A percentile compares a stretch with the other conserved stretches of the same genome.
Conservation (phyloP, 2,797 vertebrate genomes). For the Pelochelys cantorii region DNA sequence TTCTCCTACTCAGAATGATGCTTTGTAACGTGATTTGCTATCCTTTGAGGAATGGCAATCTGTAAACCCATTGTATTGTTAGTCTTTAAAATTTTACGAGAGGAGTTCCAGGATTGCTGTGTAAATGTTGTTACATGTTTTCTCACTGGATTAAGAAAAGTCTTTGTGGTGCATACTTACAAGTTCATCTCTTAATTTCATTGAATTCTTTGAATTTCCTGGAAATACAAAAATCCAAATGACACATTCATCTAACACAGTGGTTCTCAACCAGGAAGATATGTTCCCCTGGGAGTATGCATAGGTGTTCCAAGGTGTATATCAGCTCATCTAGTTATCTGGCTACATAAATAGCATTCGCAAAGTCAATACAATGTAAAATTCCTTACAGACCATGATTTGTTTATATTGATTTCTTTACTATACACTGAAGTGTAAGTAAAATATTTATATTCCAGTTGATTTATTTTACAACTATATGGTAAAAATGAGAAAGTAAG, state of each 20-base stretch:
- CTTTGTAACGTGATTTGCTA: neutral
- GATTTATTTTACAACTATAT: too few species aligned
- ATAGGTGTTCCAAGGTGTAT: too few species aligned
- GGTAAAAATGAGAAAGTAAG: too few species aligned
- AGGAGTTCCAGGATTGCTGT: neutral
- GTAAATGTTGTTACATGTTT: neutral
- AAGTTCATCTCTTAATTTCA: neutral
- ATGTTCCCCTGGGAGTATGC: too few species aligned
- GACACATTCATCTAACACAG: neutral
- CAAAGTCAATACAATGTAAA: too few species aligned
- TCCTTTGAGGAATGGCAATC: neutral
- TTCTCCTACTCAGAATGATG: constrained; percentile 14
- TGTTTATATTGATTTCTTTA: too few species aligned
- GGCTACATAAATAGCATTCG: too few species aligned
- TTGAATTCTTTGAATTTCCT: neutral
- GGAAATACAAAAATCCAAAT: neutral
- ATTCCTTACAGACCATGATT: too few species aligned
- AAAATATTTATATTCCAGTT: too few species aligned
- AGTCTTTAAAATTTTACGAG: neutral
- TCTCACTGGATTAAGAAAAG: neutral
- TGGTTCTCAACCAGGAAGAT: too few species aligned
- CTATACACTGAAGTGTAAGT: too few species aligned
- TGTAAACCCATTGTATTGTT: neutral
- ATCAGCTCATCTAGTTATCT: too few species aligned
- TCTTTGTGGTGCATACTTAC: neutral